Base-by-base conservation (phyloP, 1,140 invertebrate species). In the Drosophila navojoa region DNA sequence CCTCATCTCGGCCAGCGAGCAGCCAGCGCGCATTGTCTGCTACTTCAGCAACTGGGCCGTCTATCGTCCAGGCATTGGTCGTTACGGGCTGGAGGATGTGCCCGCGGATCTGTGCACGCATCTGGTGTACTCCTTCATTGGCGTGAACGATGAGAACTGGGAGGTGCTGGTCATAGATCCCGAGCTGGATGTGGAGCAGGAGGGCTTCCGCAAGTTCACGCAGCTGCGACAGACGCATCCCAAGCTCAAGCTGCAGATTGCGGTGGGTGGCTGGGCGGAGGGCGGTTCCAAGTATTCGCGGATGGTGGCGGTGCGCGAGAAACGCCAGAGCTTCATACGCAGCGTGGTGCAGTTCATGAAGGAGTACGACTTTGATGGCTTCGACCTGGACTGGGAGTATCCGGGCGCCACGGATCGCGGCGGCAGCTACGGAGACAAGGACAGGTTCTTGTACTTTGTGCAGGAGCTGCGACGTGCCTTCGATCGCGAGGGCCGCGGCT, bases 11-110 rank as follows among this genome's bases (percentile, higher is more conserved):
- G 86, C 58, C 35, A 53, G 32, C 1, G 78, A 90, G 13, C 82
- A 85, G 42, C 71, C 78, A 0, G 93, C 94, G 10, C 94, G 95
- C 89, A 94, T 97, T 53, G 96, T 96, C 27, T 98, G 97, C 84
- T 98, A 98, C 93, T 98, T 97, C 93, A 97, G 96, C 87, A 97
- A 97, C 84, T 98, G 97, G 97, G 97, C 97, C 4, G 94, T 97
- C n/a, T 96, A 97, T 92, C 93, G 97, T 38, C 96, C 96, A 1
- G 96, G 95, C 5, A 92, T 96, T 5, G 97, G 96, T 4, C 95
- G 94, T 40, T 98, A 98, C 82, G 95, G 93, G 1, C 95, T 98
- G 49, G 95, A 97, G 47, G 96, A 98, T 87, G 95, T 98, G 54
- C 97, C 97, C 0, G 95, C 94, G 1, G 94, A 97, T 73, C 92